These are phyloP conservation scores for Hoplostethus mediterraneus DNA, from an alignment of 2,797 vertebrate species.

Conservation along the genomic window DNA sequence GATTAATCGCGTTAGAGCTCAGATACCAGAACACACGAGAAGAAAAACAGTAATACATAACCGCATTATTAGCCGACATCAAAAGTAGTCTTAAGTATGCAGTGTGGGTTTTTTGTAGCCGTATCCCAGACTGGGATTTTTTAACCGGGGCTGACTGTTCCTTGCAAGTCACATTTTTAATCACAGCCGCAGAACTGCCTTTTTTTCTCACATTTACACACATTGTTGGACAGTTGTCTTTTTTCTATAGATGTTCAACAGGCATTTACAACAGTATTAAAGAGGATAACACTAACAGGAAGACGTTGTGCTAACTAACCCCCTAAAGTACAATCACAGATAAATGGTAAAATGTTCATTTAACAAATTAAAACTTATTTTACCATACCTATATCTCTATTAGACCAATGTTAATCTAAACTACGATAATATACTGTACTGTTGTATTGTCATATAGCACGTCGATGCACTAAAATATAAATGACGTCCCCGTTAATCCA, in stretches of 20 bases:
- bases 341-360: neutral
- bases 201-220: constrained; percentile 42
- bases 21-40: constrained; percentile 15
- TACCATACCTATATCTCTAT: constrained; percentile 15
- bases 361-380: constrained; percentile 14
- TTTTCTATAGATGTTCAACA: constrained; percentile 1
- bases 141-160: constrained; percentile 39
- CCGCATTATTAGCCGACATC: neutral
- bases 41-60: neutral
- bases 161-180: constrained; percentile 41
- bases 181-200: constrained; percentile 54
- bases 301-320: constrained; percentile 12
- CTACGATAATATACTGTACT: neutral
- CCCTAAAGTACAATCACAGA: constrained; percentile 35
- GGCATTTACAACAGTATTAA: neutral
- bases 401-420: constrained; percentile 12
- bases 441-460: constrained; percentile 21
- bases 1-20: constrained; percentile 30
- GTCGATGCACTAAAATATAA: constrained; percentile 9
- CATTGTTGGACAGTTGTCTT: neutral
- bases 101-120: constrained; percentile 52
- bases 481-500: constrained; percentile 22
- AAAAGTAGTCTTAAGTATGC: constrained; percentile 16
- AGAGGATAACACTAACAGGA: neutral
- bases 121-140: constrained; percentile 56